phyloP scores from a whole-genome alignment of 2,797 vertebrate species.

The Tragelaphus eurycerus region DNA sequence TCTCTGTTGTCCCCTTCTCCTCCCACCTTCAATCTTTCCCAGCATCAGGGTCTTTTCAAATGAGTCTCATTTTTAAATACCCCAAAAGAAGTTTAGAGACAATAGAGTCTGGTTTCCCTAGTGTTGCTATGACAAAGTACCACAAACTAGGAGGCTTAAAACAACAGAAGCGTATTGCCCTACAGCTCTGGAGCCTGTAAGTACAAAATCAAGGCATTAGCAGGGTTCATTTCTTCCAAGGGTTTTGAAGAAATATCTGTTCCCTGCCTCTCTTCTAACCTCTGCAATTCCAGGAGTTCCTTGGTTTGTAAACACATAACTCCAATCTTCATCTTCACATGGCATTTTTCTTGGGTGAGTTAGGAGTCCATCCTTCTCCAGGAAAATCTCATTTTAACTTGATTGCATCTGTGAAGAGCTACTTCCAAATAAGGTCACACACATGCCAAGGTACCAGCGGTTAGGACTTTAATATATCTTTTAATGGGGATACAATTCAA shows the following conservation, averaged over 20 bases:
- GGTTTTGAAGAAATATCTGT: background rate
- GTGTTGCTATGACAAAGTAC: background rate
- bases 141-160: conserved; percentile 8
- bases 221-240: background rate
- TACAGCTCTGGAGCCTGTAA: conserved; percentile 20
- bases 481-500: background rate
- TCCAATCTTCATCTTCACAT: background rate
- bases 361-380: background rate
- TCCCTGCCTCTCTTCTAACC: background rate
- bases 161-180: conserved; percentile 18
- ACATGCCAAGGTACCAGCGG: background rate
- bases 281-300: background rate
- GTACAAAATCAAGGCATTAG: background rate
- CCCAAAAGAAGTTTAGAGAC: background rate
- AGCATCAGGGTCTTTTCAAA: background rate
- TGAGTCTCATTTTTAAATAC: background rate
- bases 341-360: background rate
- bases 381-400: conserved; percentile 6
- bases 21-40: background rate
- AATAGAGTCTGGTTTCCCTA: background rate
- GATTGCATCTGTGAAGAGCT: conserved; percentile 25
- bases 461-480: conserved; percentile 23
- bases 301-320: background rate
- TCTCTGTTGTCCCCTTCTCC: background rate
- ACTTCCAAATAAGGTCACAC: conserved; percentile 15